Conservation (phyloP, 2,888 invertebrate genomes). For the Elegia similella region DNA sequence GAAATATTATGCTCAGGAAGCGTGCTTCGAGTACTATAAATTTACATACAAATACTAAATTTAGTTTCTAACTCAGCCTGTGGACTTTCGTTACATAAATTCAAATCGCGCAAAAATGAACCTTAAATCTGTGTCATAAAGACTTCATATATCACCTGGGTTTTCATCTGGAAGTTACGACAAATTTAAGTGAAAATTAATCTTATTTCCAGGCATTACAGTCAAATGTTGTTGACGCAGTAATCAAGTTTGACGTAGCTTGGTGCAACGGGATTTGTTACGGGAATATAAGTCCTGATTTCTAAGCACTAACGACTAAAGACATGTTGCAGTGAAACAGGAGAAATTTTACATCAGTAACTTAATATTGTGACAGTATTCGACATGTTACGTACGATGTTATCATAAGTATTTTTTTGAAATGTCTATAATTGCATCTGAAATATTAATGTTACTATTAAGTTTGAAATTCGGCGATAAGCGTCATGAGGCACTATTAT, state of each 20-base stretch:
- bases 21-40: slow-evolving; percentile 25
- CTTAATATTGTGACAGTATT: slow-evolving; percentile 8
- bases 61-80: slow-evolving; percentile 27
- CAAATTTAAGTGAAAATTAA: background rate
- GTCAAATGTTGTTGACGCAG: background rate
- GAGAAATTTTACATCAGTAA: slow-evolving; percentile 8
- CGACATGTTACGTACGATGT: background rate
- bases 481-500: too few relatives aligned
- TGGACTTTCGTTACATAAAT: slow-evolving; percentile 18
- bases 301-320: background rate
- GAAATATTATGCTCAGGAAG: slow-evolving; percentile 13
- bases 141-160: slow-evolving; percentile 1
- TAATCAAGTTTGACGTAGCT: background rate
- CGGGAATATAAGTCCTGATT: background rate
- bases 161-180: background rate
- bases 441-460: too few relatives aligned
- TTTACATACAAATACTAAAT: slow-evolving; percentile 30
- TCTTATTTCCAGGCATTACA: background rate
- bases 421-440: background rate
- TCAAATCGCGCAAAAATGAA: background rate
- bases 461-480: too few relatives aligned
- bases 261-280: background rate
- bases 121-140: slow-evolving; percentile 2
- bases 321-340: slow-evolving; percentile 11
- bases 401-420: background rate